Base-by-base conservation (phyloP, 2,113 vertebrate genomes). In the Pelobates fuscus region DNA sequence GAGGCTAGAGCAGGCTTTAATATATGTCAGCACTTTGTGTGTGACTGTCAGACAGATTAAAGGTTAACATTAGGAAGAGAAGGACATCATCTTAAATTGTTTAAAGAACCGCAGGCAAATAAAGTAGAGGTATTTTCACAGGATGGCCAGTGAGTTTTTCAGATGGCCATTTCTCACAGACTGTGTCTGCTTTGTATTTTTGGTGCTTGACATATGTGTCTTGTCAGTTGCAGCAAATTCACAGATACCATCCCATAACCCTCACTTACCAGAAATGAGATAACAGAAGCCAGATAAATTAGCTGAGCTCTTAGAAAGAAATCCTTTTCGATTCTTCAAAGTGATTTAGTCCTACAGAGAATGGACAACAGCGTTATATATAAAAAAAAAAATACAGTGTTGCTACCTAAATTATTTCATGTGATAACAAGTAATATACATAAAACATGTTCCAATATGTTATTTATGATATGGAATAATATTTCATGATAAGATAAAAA, bases 141-240 rank as follows among this genome's bases (percentile, higher is more conserved):
- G n/a, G n/a, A n/a, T n/a, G n/a, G n/a, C n/a, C n/a, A n/a, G n/a
- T n/a, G n/a, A n/a, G n/a, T n/a, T 82, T 74, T 75, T 80, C 18
- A n/a, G 8, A 18, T 17, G 49, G 20, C 17, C n/a, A n/a, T n/a
- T 79, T 79, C 77, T 24, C 57, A 86, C 84, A 81, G 83, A 30
- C 24, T 69, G 72, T 78, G 70, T 84, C 87, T 87, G 84, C 65
- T 85, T 83, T 78, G 75, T 82, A 82, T 86, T 80, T 81, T 70
- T 65, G 69, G 59, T 30, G 26, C 84, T 78, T 60, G 72, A 80
- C 6, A 61, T 44, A 25, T 67, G 67, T 59, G 63, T 75, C 80
- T 79, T 82, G 75, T 81, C 80, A 84, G 78, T n/a, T n/a, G n/a
- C n/a, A 37, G 65, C 64, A 70, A 52, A 49, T 62, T 43, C 73